Percentiles rank a stretch among this genome's conserved stretches.
phyloP scores from a whole-genome alignment of 1,140 invertebrate genomes.

The Neuroterus valhalla region DNA sequence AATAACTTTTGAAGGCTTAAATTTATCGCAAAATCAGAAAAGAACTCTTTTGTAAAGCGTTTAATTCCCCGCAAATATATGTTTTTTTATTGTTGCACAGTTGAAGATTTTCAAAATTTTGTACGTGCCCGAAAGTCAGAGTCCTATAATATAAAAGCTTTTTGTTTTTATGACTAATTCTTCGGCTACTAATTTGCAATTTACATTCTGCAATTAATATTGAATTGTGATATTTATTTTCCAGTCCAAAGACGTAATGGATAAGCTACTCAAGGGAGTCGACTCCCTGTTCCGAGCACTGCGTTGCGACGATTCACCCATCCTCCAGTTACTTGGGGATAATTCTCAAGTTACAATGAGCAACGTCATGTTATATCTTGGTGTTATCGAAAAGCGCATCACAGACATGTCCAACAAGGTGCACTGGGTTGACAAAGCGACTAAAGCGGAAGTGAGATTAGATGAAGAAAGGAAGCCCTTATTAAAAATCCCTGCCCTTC shows the following conservation, averaged over 20 bases:
- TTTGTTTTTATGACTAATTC: too few relatives aligned
- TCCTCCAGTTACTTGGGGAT: constrained; percentile 81
- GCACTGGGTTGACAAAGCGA: constrained; percentile 72
- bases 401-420: constrained; percentile 75
- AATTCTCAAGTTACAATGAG: constrained; percentile 79
- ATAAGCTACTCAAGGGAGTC: constrained; percentile 76
- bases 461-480: constrained; percentile 65
- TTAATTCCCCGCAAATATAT: too few relatives aligned
- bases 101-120: too few relatives aligned
- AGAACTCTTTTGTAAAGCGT: too few relatives aligned
- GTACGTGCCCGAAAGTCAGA: too few relatives aligned
- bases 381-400: constrained; percentile 80
- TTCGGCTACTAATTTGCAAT: constrained; percentile 32
- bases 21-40: too few relatives aligned
- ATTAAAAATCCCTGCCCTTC: constrained; percentile 58
- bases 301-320: constrained; percentile 81
- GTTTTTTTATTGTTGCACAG: too few relatives aligned
- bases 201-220: constrained; percentile 15
- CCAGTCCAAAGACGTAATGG: constrained; percentile 71
- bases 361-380: constrained; percentile 85
- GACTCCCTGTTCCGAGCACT: constrained; percentile 78
- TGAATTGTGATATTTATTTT: constrained; percentile 41
- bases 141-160: too few relatives aligned
- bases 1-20: too few relatives aligned
- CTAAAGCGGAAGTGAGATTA: constrained; percentile 58